Percentiles rank a stretch among this genome's conserved stretches.
Evolutionary conservation across 64 coral and sea anemone species (phyloP).

Genomic region (Orbicella faveolata): DNA sequence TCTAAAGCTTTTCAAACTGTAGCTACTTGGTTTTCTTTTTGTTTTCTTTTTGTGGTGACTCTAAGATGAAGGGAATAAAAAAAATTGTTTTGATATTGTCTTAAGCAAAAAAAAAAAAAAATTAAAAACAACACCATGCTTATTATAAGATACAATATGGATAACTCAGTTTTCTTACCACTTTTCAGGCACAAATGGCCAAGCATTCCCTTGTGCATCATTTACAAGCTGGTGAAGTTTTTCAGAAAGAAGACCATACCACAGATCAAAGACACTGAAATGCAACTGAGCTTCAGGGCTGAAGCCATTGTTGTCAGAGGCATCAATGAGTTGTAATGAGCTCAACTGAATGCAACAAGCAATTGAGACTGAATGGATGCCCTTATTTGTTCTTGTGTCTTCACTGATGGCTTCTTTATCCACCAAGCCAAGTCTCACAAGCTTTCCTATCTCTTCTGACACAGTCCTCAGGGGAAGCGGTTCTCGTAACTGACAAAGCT

Average conservation of each 20-base stretch:
- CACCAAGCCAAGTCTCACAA: constrained; percentile 35
- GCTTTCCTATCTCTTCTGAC: not conserved
- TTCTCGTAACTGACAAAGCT: constrained; percentile 34
- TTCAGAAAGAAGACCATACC: constrained; percentile 64
- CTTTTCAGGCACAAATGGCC: constrained; percentile 98
- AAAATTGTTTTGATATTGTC: no score
- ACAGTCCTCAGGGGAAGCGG: constrained; percentile 23
- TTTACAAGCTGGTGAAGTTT: constrained; percentile 53
- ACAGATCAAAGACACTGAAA: constrained; percentile 67
- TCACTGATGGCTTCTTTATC: not conserved
- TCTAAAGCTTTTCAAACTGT: no score
- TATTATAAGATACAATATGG: not conserved
- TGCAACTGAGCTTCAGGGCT: no score
- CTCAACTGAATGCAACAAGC: not conserved
- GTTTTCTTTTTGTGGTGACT: no score
- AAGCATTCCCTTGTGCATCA: constrained; percentile 71
- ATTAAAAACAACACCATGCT: not conserved
- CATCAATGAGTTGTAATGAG: not conserved
- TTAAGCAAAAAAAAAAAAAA: no score
- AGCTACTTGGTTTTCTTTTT: no score
- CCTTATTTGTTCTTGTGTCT: not conserved
- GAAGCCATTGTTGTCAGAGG: no score
- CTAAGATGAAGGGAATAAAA: no score
- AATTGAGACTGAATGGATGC: no score
- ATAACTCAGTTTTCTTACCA: constrained; percentile 57